Conservation (phyloP, 2,113 vertebrate genomes). For the Semnopithecus entellus region DNA sequence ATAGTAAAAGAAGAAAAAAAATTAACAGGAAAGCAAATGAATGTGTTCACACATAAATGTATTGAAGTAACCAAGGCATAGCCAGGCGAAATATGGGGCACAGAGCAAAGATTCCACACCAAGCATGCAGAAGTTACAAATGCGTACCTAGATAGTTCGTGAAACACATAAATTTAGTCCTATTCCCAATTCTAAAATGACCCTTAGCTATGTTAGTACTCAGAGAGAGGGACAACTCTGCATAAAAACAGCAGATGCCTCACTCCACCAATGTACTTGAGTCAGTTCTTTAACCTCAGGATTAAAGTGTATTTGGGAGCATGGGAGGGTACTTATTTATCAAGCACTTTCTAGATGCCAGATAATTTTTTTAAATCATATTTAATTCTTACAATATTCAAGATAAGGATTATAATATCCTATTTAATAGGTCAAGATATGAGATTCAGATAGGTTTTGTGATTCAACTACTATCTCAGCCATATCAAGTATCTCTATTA, state of each 20-base stretch:
- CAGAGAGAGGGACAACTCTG: background rate
- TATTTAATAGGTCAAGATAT: background rate
- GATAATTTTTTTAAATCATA: background rate
- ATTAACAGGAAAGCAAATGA: background rate
- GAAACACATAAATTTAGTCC: background rate
- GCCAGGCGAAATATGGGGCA: background rate
- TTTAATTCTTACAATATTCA: background rate
- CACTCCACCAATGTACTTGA: background rate
- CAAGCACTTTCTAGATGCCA: background rate
- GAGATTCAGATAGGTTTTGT: constrained; percentile 15
- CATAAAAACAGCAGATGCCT: background rate
- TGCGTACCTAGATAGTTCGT: background rate
- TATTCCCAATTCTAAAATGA: background rate
- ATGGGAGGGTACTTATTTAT: background rate
- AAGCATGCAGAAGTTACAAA: background rate
- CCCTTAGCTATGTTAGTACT: background rate
- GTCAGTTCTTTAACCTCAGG: constrained; percentile 4
- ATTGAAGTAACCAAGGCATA: background rate
- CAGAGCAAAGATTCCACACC: background rate
- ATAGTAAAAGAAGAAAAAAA: background rate
- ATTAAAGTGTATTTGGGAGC: background rate
- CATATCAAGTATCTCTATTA: constrained; percentile 4
- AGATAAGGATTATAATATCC: background rate
- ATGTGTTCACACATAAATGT: background rate
- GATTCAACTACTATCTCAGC: background rate